A percentile compares a stretch with the other conserved stretches of the same genome.
These are phyloP conservation scores for Nycticebus coucang DNA, from an alignment of 2,113 vertebrate species.

Conservation along the genomic window DNA sequence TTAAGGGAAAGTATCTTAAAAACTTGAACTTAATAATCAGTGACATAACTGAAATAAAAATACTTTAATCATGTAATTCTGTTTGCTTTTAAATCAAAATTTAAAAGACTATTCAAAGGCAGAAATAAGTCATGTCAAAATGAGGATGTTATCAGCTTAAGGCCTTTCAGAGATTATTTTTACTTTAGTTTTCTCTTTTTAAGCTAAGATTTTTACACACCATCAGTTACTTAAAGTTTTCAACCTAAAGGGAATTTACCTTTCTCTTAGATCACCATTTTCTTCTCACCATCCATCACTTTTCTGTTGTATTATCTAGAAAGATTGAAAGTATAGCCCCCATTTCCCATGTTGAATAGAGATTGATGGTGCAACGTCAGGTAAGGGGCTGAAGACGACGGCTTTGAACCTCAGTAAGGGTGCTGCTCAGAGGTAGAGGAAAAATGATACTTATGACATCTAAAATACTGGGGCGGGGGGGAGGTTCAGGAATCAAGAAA, in stretches of 20 bases:
- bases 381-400: background rate
- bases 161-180: background rate
- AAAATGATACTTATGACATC: conserved; percentile 21
- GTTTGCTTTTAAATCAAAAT: conserved; percentile 36
- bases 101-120: background rate
- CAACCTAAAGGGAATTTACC: background rate
- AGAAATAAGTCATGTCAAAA: conserved; percentile 5
- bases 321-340: conserved; percentile 48
- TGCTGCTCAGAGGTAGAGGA: background rate
- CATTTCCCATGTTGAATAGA: conserved; percentile 21
- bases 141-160: background rate
- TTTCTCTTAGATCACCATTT: conserved; percentile 48
- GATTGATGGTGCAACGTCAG: conserved; percentile 41
- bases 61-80: background rate
- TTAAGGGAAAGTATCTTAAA: background rate
- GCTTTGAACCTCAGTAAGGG: conserved; percentile 44
- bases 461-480: background rate
- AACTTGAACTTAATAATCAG: background rate
- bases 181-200: background rate
- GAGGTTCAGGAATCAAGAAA: background rate
- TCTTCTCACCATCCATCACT: background rate
- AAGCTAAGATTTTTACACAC: accelerated
- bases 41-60: conserved; percentile 41
- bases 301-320: conserved; percentile 13
- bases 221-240: conserved; percentile 18